Percentiles rank a stretch among this genome's conserved stretches.
Evolutionary conservation across 2,888 invertebrate species (phyloP).

Genomic region (Chouioia cunea): DNA sequence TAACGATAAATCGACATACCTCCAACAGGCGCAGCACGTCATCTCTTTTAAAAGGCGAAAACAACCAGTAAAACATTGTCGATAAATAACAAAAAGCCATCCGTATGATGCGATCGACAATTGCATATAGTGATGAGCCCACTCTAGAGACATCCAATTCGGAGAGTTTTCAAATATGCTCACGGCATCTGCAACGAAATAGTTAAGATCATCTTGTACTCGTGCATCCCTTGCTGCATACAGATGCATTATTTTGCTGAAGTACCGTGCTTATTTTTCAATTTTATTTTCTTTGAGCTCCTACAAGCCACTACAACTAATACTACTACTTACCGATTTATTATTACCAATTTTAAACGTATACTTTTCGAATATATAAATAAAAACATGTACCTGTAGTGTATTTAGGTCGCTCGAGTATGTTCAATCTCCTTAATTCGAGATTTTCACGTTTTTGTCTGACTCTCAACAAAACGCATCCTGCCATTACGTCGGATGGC

Average conservation of each 20-base stretch:
- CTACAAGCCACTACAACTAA: no score
- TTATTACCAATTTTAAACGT: no score
- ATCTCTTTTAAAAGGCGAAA: constrained; percentile 79
- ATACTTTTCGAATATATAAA: background rate
- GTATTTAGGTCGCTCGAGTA: constrained; percentile 77
- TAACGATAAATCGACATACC: constrained; percentile 67
- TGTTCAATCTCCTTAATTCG: constrained; percentile 77
- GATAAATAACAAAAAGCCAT: constrained; percentile 87
- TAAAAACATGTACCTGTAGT: constrained; percentile 71
- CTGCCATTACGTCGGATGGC: constrained; percentile 89
- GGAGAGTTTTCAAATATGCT: constrained; percentile 77
- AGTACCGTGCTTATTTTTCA: no score
- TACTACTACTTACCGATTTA: no score
- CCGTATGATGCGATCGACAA: constrained; percentile 89
- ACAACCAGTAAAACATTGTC: constrained; percentile 81
- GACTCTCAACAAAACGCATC: constrained; percentile 84
- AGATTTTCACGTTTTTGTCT: constrained; percentile 81
- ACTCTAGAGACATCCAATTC: constrained; percentile 85
- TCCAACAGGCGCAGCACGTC: constrained; percentile 80
- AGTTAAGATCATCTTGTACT: no score
- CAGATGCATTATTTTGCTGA: no score
- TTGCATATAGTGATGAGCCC: constrained; percentile 82
- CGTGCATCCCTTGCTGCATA: no score
- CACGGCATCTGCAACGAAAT: constrained; percentile 67
- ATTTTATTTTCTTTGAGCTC: constrained; percentile 5